These are phyloP conservation scores for Chaetophractus vellerosus DNA, from an alignment of 2,797 vertebrate genomes.

Conservation along the genomic window DNA sequence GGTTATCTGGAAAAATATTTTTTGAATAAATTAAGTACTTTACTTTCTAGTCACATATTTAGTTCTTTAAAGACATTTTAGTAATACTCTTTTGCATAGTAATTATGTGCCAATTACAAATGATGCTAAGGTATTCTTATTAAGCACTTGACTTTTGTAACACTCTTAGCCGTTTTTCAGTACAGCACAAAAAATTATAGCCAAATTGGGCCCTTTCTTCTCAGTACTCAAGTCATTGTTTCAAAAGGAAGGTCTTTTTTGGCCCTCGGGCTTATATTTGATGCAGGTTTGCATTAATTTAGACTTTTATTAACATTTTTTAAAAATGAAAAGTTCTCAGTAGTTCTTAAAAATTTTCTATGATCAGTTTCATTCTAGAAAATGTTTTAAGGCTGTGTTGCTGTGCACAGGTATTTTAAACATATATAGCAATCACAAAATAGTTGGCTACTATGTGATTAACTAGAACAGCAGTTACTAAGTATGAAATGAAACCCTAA, in stretches of 20 bases:
- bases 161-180: neutral
- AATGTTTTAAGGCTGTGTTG: neutral
- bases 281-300: neutral
- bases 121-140: neutral
- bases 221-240: neutral
- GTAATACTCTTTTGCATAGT: neutral
- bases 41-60: slow-evolving; percentile 30
- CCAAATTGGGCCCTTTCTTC: neutral
- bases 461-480: neutral
- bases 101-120: neutral
- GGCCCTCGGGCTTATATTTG: neutral
- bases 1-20: slow-evolving; percentile 44
- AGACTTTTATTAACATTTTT: neutral
- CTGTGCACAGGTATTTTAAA: neutral
- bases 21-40: slow-evolving; percentile 44
- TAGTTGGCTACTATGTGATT: neutral
- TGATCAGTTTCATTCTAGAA: slow-evolving; percentile 38
- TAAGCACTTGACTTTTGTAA: neutral
- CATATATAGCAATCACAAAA: neutral
- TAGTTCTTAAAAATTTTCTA: slow-evolving; percentile 32
- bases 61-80: slow-evolving; percentile 51
- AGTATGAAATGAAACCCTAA: neutral
- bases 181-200: neutral
- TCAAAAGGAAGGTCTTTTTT: neutral
- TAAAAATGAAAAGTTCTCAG: slow-evolving; percentile 26